Evolutionary conservation across 2,797 vertebrate species (phyloP).

Genomic region (Toxotes lorentzi): DNA sequence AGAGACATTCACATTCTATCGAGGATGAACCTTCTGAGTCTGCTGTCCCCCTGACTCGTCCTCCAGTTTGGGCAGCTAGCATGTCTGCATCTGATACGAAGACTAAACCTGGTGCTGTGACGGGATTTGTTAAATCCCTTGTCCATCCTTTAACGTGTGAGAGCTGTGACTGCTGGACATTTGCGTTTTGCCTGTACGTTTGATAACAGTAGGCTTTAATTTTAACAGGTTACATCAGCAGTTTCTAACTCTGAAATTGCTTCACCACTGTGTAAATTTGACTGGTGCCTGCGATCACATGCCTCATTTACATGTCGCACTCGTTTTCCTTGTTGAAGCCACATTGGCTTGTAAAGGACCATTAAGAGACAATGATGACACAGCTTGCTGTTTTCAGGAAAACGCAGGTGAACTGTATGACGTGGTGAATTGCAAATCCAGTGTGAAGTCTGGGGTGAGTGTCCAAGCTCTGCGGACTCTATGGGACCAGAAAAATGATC

Average conservation of each 20-base stretch:
- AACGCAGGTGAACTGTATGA: slow-evolving; percentile 81
- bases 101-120: too few relatives aligned
- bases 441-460: slow-evolving; percentile 55
- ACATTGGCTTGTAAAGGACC: not conserved
- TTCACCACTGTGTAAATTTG: not conserved
- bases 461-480: slow-evolving; percentile 75
- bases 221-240: too few relatives aligned
- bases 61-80: too few relatives aligned
- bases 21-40: too few relatives aligned
- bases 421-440: slow-evolving; percentile 68
- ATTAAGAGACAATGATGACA: not conserved
- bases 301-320: slow-evolving; percentile 1
- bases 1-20: too few relatives aligned
- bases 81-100: too few relatives aligned
- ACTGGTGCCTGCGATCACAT: not conserved
- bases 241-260: not conserved
- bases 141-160: too few relatives aligned
- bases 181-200: too few relatives aligned
- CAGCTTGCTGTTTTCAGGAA: slow-evolving; percentile 59
- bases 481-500: slow-evolving; percentile 67
- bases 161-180: too few relatives aligned
- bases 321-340: not conserved
- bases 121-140: too few relatives aligned
- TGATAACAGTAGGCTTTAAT: too few relatives aligned
- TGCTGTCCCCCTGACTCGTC: too few relatives aligned